phyloP scores from a whole-genome alignment of 2,888 invertebrate genomes.

The Conchocele bisecta region DNA sequence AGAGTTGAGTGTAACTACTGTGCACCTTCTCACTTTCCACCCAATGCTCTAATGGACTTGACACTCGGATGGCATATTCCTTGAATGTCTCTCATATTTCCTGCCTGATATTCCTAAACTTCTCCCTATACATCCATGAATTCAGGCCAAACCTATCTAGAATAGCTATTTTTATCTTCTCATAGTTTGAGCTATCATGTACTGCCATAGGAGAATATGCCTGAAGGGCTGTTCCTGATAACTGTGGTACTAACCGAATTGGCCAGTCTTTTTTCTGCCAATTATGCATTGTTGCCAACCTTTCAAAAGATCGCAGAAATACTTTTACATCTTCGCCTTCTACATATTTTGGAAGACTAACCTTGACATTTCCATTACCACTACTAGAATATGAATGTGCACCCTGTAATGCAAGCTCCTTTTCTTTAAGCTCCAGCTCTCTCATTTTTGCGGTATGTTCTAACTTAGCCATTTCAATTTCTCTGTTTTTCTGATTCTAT shows the following conservation, averaged over 20 bases:
- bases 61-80: too few species aligned
- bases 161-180: neutral
- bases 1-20: too few species aligned
- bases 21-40: too few species aligned
- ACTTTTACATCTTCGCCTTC: constrained; percentile 8
- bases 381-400: neutral
- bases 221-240: neutral
- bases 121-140: neutral
- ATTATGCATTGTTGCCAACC: neutral
- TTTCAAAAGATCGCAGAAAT: constrained; percentile 4
- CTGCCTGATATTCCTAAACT: neutral
- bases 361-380: neutral
- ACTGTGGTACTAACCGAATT: neutral
- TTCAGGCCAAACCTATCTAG: constrained; percentile 6
- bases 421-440: neutral
- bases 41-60: too few species aligned
- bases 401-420: neutral
- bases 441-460: neutral
- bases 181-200: neutral
- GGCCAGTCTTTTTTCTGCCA: constrained; percentile 8
- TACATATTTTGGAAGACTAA: neutral
- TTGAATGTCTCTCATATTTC: neutral
- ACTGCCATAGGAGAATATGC: constrained; percentile 2
- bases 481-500: neutral
- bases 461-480: neutral